A percentile compares a stretch with the other conserved stretches of the same genome.
Evolutionary conservation across 30 jellyfish, hydroid and myxozoan species (phyloP).

Genomic region (Nemopilema nomurai): DNA sequence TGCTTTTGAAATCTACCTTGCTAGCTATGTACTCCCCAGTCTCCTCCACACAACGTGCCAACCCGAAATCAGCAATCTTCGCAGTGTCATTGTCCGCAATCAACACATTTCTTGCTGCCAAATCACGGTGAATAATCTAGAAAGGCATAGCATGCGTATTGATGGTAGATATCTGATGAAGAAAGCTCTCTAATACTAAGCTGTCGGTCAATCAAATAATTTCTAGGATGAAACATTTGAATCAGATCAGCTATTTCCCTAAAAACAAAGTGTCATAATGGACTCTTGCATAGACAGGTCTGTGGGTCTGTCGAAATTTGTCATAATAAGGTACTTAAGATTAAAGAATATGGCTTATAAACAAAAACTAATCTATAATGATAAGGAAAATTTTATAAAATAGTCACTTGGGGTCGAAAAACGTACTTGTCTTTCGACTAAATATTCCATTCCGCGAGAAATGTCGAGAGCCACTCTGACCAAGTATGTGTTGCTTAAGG

Average conservation of each 20-base stretch:
- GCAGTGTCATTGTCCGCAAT: slow-evolving; percentile 39
- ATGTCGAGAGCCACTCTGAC: slow-evolving; percentile 23
- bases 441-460: slow-evolving; percentile 40
- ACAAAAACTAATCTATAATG: too few species aligned
- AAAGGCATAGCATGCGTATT: neutral
- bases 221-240: too few species aligned
- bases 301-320: too few species aligned
- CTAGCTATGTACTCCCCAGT: slow-evolving; percentile 15
- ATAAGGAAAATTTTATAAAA: too few species aligned
- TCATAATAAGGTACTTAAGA: too few species aligned
- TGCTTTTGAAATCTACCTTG: slow-evolving; percentile 8
- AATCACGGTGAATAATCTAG: slow-evolving; percentile 47
- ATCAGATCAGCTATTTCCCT: too few species aligned
- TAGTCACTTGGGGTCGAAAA: too few species aligned
- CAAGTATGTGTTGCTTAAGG: slow-evolving; percentile 3
- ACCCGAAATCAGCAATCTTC: slow-evolving; percentile 33
- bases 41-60: slow-evolving; percentile 39
- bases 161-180: neutral
- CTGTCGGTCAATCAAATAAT: too few species aligned
- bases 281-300: too few species aligned
- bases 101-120: slow-evolving; percentile 38
- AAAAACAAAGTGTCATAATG: too few species aligned
- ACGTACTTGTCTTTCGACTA: slow-evolving; percentile 7
- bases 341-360: too few species aligned
- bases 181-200: too few species aligned